Evolutionary conservation across 2,888 invertebrate species (phyloP), one percentile per base, ranked within the genome.

Genomic region (Scaeva pyrastri): DNA sequence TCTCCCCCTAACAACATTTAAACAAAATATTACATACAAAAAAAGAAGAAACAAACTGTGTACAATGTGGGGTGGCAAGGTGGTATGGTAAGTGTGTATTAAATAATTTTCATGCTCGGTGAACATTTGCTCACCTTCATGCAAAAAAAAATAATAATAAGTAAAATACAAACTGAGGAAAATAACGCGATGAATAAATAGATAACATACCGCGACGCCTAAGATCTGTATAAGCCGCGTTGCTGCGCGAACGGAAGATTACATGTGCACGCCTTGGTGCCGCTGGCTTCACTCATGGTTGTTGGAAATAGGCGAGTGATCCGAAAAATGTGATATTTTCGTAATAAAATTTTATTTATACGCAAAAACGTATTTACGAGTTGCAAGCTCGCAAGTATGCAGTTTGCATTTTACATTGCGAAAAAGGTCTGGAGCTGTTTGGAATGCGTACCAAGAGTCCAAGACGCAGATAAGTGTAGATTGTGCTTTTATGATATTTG

Each of bases 281-380:
- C 43, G 64, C 64, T 45, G 45, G 21, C 16, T 64, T 23, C n/a
- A 41, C 64, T 55, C 74, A 64, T 41, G 58, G 56, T 43, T 71
- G 70, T 71, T 84, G 70, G 19, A 79, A 79, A 84, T 79, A 70
- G 79, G 43, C 84, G 50, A 75, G 71, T 68, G 60, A 85, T 76
- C 76, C 62, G 76, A 76, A 85, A 84, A 60, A 85, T 77, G 72
- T 73, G 80, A 76, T 80, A 85, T 85, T 80, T 85, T 85, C 68
- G 80, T 80, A 85, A 85, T 81, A 76, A 80, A 60, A 80, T 76
- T 70, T 85, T 77, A 73, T 85, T 73, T 80, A 72, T 72, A 80
- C 76, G 80, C 80, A 76, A 80, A 80, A 80, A 73, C 31, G 50
- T 80, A 84, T 74, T 62, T 75, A 79, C 74, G 58, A 79, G 66